phyloP scores from a whole-genome alignment of 2,888 invertebrate species.

The Ophioninae sp. region DNA sequence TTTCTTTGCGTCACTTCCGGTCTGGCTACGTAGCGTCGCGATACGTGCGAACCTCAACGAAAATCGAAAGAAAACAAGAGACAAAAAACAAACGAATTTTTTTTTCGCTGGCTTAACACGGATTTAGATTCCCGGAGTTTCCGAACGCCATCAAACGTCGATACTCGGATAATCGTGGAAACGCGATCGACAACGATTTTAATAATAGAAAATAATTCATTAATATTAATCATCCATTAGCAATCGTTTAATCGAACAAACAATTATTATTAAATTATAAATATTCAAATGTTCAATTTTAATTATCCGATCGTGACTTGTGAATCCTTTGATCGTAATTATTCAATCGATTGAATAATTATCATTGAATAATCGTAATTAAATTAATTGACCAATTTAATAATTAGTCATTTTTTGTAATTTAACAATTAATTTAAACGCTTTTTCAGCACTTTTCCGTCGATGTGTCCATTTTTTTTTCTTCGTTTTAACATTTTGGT shows the following conservation, averaged over 20 bases:
- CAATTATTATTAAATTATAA: too few species aligned
- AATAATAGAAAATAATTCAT: too few species aligned
- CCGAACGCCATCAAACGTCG: too few species aligned
- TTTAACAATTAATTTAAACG: not conserved
- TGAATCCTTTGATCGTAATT: too few species aligned
- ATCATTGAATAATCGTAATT: too few species aligned
- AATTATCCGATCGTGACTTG: too few species aligned
- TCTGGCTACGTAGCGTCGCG: conserved; percentile 40
- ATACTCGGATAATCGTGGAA: too few species aligned
- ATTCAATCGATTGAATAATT: too few species aligned
- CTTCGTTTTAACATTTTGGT: not conserved
- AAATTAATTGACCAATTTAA: not conserved
- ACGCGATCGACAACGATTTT: too few species aligned
- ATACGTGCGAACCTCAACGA: conserved; percentile 19
- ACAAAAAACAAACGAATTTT: not conserved
- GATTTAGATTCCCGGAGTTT: not conserved
- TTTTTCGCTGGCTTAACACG: not conserved
- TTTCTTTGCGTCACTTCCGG: conserved; percentile 77
- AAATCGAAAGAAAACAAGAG: conserved; percentile 9
- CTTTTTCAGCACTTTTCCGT: not conserved
- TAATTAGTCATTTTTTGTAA: conserved; percentile 26
- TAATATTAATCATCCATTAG: too few species aligned
- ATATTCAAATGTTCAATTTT: too few species aligned
- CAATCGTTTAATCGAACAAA: too few species aligned
- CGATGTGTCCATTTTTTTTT: not conserved